Conservation (phyloP, 2,888 invertebrate genomes). For the Oxyscelio sp. region DNA sequence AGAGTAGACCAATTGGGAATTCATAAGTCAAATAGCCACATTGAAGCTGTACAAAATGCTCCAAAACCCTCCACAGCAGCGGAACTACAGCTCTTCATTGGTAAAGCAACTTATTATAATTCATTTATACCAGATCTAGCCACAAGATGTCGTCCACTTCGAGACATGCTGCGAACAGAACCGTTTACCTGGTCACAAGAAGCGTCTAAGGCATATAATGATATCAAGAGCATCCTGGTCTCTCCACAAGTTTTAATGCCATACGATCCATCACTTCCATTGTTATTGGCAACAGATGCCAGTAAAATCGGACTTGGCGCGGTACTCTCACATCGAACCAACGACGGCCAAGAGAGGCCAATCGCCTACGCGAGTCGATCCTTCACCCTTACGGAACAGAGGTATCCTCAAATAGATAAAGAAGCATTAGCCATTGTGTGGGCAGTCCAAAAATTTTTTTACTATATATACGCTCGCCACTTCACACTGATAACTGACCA, state of each 20-base stretch:
- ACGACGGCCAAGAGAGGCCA: not conserved
- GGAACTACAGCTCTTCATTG: conserved; percentile 36
- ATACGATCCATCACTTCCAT: conserved; percentile 18
- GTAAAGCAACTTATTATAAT: conserved; percentile 27
- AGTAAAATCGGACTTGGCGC: conserved; percentile 1
- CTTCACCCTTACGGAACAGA: not conserved
- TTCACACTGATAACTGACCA: no score
- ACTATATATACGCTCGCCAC: no score
- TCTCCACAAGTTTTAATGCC: conserved; percentile 28
- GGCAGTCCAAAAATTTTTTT: not conserved
- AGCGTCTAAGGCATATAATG: not conserved
- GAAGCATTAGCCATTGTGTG: not conserved
- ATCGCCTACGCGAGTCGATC: not conserved
- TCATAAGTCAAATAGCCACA: conserved; percentile 40
- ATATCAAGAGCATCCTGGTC: conserved; percentile 11
- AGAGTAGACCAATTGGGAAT: conserved; percentile 10
- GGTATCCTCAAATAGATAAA: no score
- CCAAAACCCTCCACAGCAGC: not conserved
- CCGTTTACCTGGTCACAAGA: not conserved
- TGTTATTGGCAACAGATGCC: not conserved
- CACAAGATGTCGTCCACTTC: not conserved
- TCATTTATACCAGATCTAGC: conserved; percentile 28
- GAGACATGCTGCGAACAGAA: not conserved
- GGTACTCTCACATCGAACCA: not conserved
- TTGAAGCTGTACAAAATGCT: conserved; percentile 12